Base-by-base conservation (phyloP, 2,797 vertebrate genomes). In the Poecile montanus region DNA sequence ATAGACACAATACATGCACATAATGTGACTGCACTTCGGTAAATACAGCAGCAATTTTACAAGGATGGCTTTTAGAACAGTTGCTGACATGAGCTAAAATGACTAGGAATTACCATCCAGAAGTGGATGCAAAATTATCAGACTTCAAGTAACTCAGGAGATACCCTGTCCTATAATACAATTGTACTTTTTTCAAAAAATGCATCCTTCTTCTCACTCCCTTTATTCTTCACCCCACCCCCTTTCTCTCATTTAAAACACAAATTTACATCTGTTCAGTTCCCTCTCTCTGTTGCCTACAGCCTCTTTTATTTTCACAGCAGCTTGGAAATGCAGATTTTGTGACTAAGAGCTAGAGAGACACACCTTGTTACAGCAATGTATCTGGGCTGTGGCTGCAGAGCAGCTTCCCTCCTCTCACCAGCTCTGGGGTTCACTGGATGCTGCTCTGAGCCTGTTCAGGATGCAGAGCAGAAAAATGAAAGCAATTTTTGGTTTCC, bases 171-270 rank as follows among this genome's bases (percentile, higher is more conserved):
- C 40, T 53, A 29, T 56, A 45, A 72, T 91, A 91, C 72, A 93
- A 16, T 66, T 34, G 40, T 68, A n/a, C 73, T 58, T 92, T 80
- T 68, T 95, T 74, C 5, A 72, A 65, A 77, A 92, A 86, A 50
- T 30, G n/a, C 79, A 79, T 38, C 54, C 72, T 74, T 88, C 7
- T 81, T 72, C 80, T 78, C 62, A 42, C 21, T 12, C 25, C 44
- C 44, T 78, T 94, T 62, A 61, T 87, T 91, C 44, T 66, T 94
- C 51, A 67, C 32, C 38, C 48, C 23, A 34, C 50, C 32, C 27
- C 51, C 40, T 74, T 76, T 88, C 58, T 78, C 73, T 93, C 60
- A 81, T 87, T 94, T 93, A 68, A 94, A 96, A 85, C 89, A 82
- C 74, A 68, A 67, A 87, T 91, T 88, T 94, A 68, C 65, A 58